Evolutionary conservation across 2,797 vertebrate species (phyloP).

Genomic region (Enteromius anoplus): DNA sequence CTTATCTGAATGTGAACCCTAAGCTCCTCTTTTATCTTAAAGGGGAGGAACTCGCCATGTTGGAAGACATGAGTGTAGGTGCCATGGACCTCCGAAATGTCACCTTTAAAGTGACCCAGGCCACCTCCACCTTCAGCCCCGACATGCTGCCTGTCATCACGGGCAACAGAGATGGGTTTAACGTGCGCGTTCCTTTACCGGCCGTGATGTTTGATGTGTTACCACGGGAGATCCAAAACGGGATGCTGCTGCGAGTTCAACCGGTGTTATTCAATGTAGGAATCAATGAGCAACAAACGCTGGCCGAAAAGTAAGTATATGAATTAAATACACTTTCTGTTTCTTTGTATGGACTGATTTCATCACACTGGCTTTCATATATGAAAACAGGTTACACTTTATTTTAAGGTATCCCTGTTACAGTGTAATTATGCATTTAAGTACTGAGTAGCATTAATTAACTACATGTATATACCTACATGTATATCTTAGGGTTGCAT

Average conservation of each 20-base stretch:
- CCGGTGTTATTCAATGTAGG: slow-evolving; percentile 96
- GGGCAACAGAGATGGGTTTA: slow-evolving; percentile 94
- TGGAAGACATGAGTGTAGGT: slow-evolving; percentile 97
- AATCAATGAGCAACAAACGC: slow-evolving; percentile 98
- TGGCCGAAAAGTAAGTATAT: slow-evolving; percentile 91
- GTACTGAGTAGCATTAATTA: no score
- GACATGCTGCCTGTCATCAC: slow-evolving; percentile 98
- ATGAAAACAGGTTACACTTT: no score
- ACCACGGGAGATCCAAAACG: slow-evolving; percentile 96
- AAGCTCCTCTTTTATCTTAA: slow-evolving; percentile 25
- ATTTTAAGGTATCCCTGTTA: no score
- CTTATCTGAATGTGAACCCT: not conserved
- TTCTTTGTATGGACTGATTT: not conserved
- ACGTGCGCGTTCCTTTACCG: slow-evolving; percentile 92
- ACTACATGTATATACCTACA: no score
- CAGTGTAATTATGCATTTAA: no score
- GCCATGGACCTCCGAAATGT: slow-evolving; percentile 97
- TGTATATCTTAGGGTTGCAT: no score
- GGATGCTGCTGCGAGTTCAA: slow-evolving; percentile 97
- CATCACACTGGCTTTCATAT: not conserved
- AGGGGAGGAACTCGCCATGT: slow-evolving; percentile 97
- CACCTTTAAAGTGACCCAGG: slow-evolving; percentile 98
- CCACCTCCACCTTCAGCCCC: slow-evolving; percentile 82
- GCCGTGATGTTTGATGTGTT: slow-evolving; percentile 90
- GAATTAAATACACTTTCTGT: not conserved